Conservation (phyloP, 2,888 invertebrate genomes). For the Ophion slaviceki region DNA sequence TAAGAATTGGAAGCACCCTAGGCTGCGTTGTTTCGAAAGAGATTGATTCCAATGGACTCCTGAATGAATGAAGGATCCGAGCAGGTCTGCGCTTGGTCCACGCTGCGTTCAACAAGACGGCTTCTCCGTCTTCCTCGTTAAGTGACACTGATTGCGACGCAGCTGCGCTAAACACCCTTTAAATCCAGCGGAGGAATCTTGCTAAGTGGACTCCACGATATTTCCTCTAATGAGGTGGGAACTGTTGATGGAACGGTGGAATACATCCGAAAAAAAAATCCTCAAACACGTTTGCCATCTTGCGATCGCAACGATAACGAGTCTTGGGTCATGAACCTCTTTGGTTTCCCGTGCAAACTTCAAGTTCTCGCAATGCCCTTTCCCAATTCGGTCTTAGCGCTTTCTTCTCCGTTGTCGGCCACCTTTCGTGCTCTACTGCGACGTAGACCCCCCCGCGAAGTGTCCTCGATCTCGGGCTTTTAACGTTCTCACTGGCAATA, state of each 20-base stretch:
- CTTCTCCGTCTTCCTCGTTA: background rate
- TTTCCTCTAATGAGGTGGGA: constrained; percentile 61
- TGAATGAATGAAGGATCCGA: background rate
- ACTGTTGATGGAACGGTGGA: constrained; percentile 39
- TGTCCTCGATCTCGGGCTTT: constrained; percentile 40
- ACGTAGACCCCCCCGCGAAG: constrained; percentile 6
- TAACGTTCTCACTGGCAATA: constrained; percentile 17
- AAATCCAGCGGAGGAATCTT: background rate
- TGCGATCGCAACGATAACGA: constrained; percentile 49
- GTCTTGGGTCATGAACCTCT: constrained; percentile 1
- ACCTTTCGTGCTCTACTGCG: constrained; percentile 8
- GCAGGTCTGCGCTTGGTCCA: background rate
- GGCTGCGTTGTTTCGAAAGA: background rate
- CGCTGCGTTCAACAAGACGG: background rate
- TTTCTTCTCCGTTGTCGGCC: constrained; percentile 9
- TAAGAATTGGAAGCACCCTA: no score
- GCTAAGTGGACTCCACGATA: constrained; percentile 16
- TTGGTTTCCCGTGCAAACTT: constrained; percentile 3
- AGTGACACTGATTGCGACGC: background rate
- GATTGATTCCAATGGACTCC: background rate
- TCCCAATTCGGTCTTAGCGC: background rate
- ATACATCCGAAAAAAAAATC: constrained; percentile 32
- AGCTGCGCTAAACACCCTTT: background rate
- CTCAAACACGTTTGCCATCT: constrained; percentile 46
- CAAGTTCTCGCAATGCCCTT: background rate